Conservation (phyloP, 2,888 invertebrate species). For the Drosophila niveifrons region DNA sequence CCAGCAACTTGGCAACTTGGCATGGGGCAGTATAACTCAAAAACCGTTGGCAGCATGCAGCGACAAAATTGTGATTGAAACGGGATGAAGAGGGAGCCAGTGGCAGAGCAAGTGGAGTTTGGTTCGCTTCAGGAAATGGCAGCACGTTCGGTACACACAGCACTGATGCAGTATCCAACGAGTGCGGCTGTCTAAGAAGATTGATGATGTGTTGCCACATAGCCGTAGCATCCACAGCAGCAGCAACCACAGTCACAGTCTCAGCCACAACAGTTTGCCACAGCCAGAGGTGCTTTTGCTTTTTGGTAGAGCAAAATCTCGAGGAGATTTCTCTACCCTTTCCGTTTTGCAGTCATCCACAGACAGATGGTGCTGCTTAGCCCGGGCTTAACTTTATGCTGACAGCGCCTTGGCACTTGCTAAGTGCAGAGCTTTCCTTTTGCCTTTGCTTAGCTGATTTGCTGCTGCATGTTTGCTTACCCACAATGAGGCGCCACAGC, state of each 20-base stretch:
- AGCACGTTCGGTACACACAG: slow-evolving; percentile 76
- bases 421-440: slow-evolving; percentile 60
- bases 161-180: slow-evolving; percentile 56
- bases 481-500: slow-evolving; percentile 10
- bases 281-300: slow-evolving; percentile 36
- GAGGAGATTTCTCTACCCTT: slow-evolving; percentile 4
- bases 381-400: slow-evolving; percentile 75
- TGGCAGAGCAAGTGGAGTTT: neutral
- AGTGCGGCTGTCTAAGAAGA: slow-evolving; percentile 74
- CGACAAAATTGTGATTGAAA: slow-evolving; percentile 63
- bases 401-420: slow-evolving; percentile 75
- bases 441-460: slow-evolving; percentile 66
- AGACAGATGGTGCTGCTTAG: slow-evolving; percentile 59
- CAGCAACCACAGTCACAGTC: slow-evolving; percentile 30
- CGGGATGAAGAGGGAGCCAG: slow-evolving; percentile 18
- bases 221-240: slow-evolving; percentile 32
- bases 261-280: neutral
- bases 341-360: slow-evolving; percentile 23
- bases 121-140: slow-evolving; percentile 58
- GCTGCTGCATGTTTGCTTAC: slow-evolving; percentile 64
- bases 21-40: slow-evolving; percentile 68
- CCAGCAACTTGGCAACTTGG: slow-evolving; percentile 33
- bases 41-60: slow-evolving; percentile 63
- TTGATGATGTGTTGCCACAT: slow-evolving; percentile 70
- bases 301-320: slow-evolving; percentile 8